A percentile compares a stretch with the other conserved stretches of the same genome.
phyloP scores from a whole-genome alignment of 1,140 invertebrate species.

The Bursaphelenchus mucronatus region DNA sequence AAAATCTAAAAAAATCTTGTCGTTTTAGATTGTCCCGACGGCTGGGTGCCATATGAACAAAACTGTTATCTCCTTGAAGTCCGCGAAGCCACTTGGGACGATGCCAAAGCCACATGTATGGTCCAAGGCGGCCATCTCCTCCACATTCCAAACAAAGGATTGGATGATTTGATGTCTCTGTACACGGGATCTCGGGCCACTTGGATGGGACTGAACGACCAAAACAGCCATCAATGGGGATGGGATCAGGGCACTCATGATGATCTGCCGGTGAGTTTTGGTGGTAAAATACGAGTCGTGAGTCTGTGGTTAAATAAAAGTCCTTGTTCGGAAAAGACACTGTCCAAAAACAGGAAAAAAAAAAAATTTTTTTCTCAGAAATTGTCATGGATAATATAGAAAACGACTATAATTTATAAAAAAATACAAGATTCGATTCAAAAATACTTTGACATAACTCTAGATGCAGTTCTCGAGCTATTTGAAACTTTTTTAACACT shows the following conservation, averaged over 20 bases:
- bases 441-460: no score
- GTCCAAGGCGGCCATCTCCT: background rate
- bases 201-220: conserved; percentile 15
- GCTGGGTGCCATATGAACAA: background rate
- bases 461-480: no score
- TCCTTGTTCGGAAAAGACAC: background rate
- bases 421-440: no score
- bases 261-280: background rate
- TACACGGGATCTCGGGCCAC: background rate
- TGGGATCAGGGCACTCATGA: conserved; percentile 6
- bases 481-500: no score
- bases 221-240: background rate
- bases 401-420: no score
- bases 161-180: background rate
- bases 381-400: no score
- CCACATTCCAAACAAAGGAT: background rate
- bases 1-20: background rate
- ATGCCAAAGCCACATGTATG: conserved; percentile 6
- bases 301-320: no score
- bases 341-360: conserved; percentile 7
- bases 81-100: conserved; percentile 7
- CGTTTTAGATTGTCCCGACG: conserved; percentile 5
- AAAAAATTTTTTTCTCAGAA: no score
- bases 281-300: no score
- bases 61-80: conserved; percentile 1